Base-by-base conservation (phyloP, 1,140 invertebrate genomes). In the Formica exsecta region DNA sequence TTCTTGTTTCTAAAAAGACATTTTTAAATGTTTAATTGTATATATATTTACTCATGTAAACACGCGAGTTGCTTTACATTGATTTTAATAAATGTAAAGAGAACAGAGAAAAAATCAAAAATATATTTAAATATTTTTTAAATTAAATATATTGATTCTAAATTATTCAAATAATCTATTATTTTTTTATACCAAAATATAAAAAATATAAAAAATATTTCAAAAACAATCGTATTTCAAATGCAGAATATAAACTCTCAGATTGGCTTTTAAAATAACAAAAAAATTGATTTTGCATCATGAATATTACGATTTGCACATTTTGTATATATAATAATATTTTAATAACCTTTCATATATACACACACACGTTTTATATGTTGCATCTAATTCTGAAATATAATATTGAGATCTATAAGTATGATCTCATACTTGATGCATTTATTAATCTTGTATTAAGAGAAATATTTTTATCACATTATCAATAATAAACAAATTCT, bases 81-180 rank as follows among this genome's bases (percentile, higher is more conserved):
- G 61, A 77, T 77, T 61, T 77, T 41, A 77, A 65, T 77, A 77
- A 76, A 41, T 76, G 1, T 65, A 48, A 65, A 77, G 32, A 36
- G n/a, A 73, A 64, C n/a, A 64, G 16, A 77, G 16, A 36, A 13
- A 36, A 44, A 77, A 61, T 61, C 61, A 3, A 75, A 75, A 36
- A 51, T 8, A 25, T 2, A 48, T n/a, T 44, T n/a, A 64, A 77
- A 65, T 64, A 65, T 62, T 11, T 41, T 44, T 62, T 62, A 8
- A 64, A 62, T 3, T 76, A 29, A 9, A 62, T 32, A 32, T 66
- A 68, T 51, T 51, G 25, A 16, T 36, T 22, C 3, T 51, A 68
- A 68, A 16, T 25, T 54, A 54, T 19, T 54, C 4, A 76, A 76
- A 29, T 57, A 59, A n/a, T 59, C 16, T 38, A 51, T 65, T 64